These are phyloP conservation scores for Semibalanus balanoides DNA, from an alignment of 1,140 invertebrate genomes.

Conservation along the genomic window DNA sequence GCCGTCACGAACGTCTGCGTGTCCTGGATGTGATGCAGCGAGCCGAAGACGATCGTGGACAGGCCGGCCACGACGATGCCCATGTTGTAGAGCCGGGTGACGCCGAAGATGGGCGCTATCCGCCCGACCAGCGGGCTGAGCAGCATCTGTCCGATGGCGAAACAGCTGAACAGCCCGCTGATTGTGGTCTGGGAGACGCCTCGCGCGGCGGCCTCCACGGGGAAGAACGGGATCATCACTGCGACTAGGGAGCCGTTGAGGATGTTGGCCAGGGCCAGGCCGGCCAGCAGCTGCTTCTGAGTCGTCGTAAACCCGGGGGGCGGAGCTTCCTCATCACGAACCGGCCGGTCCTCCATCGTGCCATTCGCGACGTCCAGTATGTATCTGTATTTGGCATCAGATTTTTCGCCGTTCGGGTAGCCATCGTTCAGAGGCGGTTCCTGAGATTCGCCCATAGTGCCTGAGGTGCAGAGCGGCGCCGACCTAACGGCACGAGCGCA, in stretches of 20 bases:
- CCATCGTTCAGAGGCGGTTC: too few species aligned
- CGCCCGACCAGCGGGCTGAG: slow-evolving; percentile 31
- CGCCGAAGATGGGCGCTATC: slow-evolving; percentile 38
- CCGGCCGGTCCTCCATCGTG: too few species aligned
- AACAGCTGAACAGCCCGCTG: slow-evolving; percentile 26
- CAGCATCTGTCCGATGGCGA: slow-evolving; percentile 21
- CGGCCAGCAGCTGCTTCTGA: too few species aligned
- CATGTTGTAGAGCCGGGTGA: slow-evolving; percentile 29
- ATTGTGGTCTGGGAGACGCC: slow-evolving; percentile 21
- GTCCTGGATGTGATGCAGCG: slow-evolving; percentile 39
- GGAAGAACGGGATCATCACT: slow-evolving; percentile 30
- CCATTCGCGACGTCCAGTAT: too few species aligned
- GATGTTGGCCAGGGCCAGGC: slow-evolving; percentile 35
- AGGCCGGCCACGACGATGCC: slow-evolving; percentile 32
- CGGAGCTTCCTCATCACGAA: too few species aligned
- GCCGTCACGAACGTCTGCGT: slow-evolving; percentile 37
- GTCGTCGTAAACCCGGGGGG: too few species aligned
- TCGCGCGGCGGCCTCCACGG: slow-evolving; percentile 32
- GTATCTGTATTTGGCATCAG: too few species aligned
- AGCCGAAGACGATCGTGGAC: slow-evolving; percentile 28
- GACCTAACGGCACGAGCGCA: too few species aligned
- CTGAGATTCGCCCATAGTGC: too few species aligned
- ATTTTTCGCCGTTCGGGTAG: too few species aligned
- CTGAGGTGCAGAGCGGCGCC: too few species aligned
- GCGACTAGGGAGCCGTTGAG: slow-evolving; percentile 30